phyloP scores from a whole-genome alignment of 2,888 invertebrate genomes.

The Drosophila nigricruria region DNA sequence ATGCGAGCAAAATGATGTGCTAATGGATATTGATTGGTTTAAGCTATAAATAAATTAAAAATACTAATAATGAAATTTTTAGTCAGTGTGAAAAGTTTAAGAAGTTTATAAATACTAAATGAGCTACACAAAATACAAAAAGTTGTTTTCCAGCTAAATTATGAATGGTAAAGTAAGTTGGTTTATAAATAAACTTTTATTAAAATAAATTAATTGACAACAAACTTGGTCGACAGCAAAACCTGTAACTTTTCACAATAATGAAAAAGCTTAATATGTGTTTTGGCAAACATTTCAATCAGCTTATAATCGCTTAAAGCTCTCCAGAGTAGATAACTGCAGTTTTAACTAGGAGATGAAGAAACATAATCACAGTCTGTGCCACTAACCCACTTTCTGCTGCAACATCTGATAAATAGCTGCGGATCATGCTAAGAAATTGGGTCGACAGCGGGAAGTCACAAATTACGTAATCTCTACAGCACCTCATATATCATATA shows the following conservation, averaged over 20 bases:
- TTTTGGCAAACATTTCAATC: background rate
- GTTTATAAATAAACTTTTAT: background rate
- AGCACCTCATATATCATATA: background rate
- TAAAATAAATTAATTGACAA: background rate
- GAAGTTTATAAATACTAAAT: constrained; percentile 1
- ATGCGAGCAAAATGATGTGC: constrained; percentile 7
- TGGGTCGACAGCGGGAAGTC: background rate
- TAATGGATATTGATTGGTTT: constrained; percentile 15
- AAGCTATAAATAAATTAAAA: constrained; percentile 12
- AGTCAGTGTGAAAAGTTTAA: background rate
- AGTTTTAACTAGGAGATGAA: background rate
- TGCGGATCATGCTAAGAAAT: background rate
- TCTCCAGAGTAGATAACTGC: background rate
- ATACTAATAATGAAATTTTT: constrained; percentile 6
- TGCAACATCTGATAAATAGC: background rate
- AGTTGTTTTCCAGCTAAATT: background rate
- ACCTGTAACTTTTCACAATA: background rate
- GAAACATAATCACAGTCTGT: background rate
- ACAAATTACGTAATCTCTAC: background rate
- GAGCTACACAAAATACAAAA: background rate
- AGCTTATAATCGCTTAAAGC: background rate
- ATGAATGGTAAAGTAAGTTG: background rate
- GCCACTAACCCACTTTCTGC: constrained; percentile 5
- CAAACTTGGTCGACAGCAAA: background rate
- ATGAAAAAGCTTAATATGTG: too few relatives aligned